Evolutionary conservation across 2,113 vertebrate species (phyloP).

Genomic region (Chaetura pelagica): DNA sequence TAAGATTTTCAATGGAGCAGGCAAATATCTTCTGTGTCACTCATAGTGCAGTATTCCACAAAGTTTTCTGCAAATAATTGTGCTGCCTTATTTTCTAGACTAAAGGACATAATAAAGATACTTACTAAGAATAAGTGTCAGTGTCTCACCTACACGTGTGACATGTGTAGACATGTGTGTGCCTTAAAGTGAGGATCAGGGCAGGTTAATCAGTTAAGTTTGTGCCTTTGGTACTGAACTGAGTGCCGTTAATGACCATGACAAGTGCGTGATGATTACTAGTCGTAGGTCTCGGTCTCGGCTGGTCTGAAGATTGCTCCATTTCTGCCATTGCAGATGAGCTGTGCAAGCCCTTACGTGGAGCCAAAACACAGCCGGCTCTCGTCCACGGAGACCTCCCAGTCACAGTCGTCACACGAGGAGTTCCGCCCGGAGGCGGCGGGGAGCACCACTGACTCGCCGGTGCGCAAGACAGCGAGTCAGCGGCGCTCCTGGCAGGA

Average conservation of each 20-base stretch:
- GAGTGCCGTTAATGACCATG: fast-evolving
- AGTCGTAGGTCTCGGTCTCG: fast-evolving
- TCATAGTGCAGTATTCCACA: neutral
- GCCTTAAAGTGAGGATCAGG: neutral
- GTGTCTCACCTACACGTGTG: neutral
- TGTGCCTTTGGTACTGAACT: fast-evolving
- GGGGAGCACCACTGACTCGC: conserved; percentile 86
- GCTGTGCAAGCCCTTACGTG: conserved; percentile 88
- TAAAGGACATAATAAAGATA: neutral
- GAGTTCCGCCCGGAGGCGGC: conserved; percentile 91
- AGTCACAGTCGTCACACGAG: conserved; percentile 95
- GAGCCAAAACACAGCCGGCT: conserved; percentile 92
- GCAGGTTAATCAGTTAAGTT: neutral
- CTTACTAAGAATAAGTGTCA: neutral
- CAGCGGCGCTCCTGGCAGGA: conserved; percentile 98
- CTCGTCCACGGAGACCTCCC: conserved; percentile 95
- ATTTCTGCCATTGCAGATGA: conserved; percentile 78
- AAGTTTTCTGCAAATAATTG: neutral
- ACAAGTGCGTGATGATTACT: fast-evolving
- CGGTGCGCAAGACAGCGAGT: conserved; percentile 91
- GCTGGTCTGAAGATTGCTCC: fast-evolving
- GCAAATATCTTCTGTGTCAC: neutral
- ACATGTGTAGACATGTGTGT: neutral
- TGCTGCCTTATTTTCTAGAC: neutral
- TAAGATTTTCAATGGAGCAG: neutral